Percentiles rank a stretch among this genome's conserved stretches.
phyloP scores from a whole-genome alignment of 2,888 invertebrate species.

The Acronicta psi region DNA sequence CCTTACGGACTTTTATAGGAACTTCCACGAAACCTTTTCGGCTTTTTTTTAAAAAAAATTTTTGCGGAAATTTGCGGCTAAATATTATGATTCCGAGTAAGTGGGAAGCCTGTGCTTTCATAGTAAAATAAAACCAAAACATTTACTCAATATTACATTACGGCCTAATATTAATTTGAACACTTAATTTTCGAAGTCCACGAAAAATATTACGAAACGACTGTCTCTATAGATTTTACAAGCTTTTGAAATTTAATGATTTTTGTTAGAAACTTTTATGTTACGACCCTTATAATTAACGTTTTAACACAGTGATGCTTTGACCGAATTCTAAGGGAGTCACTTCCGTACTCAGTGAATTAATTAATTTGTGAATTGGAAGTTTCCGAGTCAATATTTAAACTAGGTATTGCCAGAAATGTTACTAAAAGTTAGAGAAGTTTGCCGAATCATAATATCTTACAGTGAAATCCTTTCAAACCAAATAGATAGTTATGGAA shows the following conservation, averaged over 20 bases:
- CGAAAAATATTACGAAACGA: constrained; percentile 9
- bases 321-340: constrained; percentile 17
- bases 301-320: constrained; percentile 19
- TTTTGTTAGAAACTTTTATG: constrained; percentile 25
- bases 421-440: constrained; percentile 15
- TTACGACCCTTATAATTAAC: constrained; percentile 12
- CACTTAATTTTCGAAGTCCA: no score
- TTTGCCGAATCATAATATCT: not conserved
- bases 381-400: constrained; percentile 21
- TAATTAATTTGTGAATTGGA: constrained; percentile 32
- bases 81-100: constrained; percentile 1
- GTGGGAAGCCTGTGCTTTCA: no score
- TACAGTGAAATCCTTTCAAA: not conserved
- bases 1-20: no score
- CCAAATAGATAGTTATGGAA: no score
- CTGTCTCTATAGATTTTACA: constrained; percentile 12
- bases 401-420: constrained; percentile 18
- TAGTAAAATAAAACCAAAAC: no score
- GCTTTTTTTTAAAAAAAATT: no score
- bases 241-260: not conserved
- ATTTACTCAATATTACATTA: no score
- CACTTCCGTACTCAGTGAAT: constrained; percentile 29
- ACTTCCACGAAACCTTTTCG: no score
- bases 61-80: no score
- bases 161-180: no score